Percentiles rank a stretch among this genome's conserved stretches.
Evolutionary conservation across 2,797 vertebrate species (phyloP).

Genomic region (Falco biarmicus): DNA sequence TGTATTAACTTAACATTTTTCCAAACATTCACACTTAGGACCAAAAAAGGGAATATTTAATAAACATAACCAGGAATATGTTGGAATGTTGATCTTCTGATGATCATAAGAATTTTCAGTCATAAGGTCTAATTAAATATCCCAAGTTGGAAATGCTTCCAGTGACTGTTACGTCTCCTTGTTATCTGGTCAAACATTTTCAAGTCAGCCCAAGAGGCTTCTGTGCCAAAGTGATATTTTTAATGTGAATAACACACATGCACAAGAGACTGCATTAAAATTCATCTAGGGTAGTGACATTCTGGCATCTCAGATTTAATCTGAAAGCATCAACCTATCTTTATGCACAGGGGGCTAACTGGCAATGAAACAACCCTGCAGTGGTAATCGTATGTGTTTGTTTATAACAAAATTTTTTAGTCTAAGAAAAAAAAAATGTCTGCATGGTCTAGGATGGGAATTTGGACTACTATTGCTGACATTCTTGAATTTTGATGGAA

Average conservation of each 20-base stretch:
- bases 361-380: not conserved
- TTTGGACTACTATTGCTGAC: not conserved
- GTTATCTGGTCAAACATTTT: slow-evolving; percentile 30
- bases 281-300: not conserved
- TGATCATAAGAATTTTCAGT: slow-evolving; percentile 46
- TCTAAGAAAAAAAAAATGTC: not conserved
- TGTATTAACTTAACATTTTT: slow-evolving; percentile 44
- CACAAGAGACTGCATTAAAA: not conserved
- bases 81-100: slow-evolving; percentile 50
- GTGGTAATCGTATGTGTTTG: not conserved
- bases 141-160: slow-evolving; percentile 12
- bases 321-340: not conserved
- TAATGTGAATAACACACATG: not conserved
- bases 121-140: slow-evolving; percentile 33
- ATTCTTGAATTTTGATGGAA: slow-evolving; percentile 24
- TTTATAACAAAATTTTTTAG: not conserved
- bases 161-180: not conserved
- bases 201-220: not conserved
- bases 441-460: not conserved
- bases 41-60: slow-evolving; percentile 65
- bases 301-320: not conserved
- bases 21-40: slow-evolving; percentile 36
- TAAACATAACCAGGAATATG: slow-evolving; percentile 46
- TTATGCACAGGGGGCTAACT: not conserved
- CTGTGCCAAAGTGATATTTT: not conserved